A percentile compares a stretch with the other conserved stretches of the same genome.
These are phyloP conservation scores for Brachypteracias leptosomus DNA, from an alignment of 2,113 vertebrate genomes.

Conservation along the genomic window DNA sequence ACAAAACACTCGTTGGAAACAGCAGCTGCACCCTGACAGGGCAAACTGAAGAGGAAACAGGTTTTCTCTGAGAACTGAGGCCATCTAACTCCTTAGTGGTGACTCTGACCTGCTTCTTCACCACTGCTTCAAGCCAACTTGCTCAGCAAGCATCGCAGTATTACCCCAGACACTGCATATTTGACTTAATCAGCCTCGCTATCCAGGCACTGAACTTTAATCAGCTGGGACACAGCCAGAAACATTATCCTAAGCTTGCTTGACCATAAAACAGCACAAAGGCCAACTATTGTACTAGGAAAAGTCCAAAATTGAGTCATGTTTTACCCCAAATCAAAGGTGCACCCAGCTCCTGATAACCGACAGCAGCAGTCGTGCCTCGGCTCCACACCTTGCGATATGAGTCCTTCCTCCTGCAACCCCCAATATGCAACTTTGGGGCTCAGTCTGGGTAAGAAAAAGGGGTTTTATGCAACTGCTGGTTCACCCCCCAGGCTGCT, in stretches of 20 bases:
- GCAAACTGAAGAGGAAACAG: background rate
- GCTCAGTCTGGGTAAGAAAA: background rate
- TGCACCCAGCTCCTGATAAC: fast-evolving
- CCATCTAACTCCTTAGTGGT: background rate
- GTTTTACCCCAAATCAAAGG: background rate
- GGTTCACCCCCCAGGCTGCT: background rate
- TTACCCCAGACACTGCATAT: background rate
- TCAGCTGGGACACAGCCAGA: background rate
- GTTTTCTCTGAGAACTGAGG: background rate
- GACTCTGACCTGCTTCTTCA: background rate
- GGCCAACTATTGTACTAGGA: background rate
- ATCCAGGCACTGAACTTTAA: background rate
- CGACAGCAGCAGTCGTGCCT: fast-evolving
- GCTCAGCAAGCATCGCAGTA: fast-evolving
- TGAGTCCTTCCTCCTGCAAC: fast-evolving
- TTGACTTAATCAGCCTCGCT: background rate
- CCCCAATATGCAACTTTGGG: background rate
- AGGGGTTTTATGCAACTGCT: background rate
- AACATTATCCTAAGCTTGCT: background rate
- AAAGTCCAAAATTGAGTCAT: background rate
- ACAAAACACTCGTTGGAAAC: background rate
- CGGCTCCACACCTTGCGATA: fast-evolving
- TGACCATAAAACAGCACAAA: background rate
- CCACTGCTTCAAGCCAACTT: background rate
- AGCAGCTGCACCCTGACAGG: background rate